These are phyloP conservation scores for Boloria selene DNA, from an alignment of 2,888 invertebrate species.

Conservation along the genomic window DNA sequence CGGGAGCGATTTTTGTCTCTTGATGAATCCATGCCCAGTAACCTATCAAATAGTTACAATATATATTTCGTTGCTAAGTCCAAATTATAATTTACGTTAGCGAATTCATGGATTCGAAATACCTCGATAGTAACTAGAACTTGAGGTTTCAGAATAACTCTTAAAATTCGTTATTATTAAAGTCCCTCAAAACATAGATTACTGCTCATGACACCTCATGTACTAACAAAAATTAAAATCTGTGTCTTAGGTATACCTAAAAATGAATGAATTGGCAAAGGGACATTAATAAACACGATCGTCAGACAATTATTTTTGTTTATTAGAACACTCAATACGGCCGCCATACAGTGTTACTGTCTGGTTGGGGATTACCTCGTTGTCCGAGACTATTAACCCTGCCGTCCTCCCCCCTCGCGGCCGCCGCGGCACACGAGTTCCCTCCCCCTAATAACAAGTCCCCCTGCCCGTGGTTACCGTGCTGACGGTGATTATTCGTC, in stretches of 20 bases:
- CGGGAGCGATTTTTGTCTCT: conserved; percentile 62
- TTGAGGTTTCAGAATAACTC: not conserved
- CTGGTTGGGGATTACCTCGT: conserved; percentile 84
- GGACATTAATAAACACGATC: conserved; percentile 12
- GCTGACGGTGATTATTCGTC: conserved; percentile 81
- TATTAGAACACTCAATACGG: conserved; percentile 82
- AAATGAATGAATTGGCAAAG: conserved; percentile 2
- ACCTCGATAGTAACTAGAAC: conserved; percentile 17
- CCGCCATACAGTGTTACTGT: conserved; percentile 88
- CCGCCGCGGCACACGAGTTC: conserved; percentile 81
- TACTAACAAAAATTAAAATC: too few species aligned
- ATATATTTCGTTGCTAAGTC: conserved; percentile 66
- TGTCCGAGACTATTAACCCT: conserved; percentile 80
- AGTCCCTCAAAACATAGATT: conserved; percentile 1
- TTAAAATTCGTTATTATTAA: not conserved
- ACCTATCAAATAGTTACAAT: conserved; percentile 51
- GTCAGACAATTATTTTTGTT: conserved; percentile 13
- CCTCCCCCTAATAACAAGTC: conserved; percentile 81
- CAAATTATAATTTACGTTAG: conserved; percentile 38
- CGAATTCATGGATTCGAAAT: conserved; percentile 13
- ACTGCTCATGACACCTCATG: too few species aligned
- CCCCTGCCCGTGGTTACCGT: conserved; percentile 67
- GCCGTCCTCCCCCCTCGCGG: conserved; percentile 81
- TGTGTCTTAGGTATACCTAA: too few species aligned
- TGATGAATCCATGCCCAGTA: conserved; percentile 38